Conservation (phyloP, 2,113 vertebrate species). For the Panthera tigris region DNA sequence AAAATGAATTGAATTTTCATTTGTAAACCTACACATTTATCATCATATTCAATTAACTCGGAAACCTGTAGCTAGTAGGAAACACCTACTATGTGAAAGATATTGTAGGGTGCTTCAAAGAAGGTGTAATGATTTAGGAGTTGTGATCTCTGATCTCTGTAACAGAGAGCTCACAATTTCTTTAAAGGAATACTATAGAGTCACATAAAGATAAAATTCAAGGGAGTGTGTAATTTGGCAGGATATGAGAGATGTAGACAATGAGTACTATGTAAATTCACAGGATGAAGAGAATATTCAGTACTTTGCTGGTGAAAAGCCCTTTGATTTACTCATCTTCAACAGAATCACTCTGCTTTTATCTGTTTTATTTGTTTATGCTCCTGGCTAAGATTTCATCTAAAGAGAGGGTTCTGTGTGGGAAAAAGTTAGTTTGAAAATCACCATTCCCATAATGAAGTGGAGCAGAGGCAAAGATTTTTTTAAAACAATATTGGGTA, state of each 20-base stretch:
- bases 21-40: not conserved
- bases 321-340: conserved; percentile 64
- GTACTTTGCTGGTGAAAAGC: not conserved
- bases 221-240: not conserved
- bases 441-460: conserved; percentile 18
- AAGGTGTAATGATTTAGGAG: not conserved
- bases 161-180: not conserved
- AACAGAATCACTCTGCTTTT: conserved; percentile 45
- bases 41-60: not conserved
- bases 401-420: conserved; percentile 15
- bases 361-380: conserved; percentile 69
- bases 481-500: conserved; percentile 21
- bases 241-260: not conserved
- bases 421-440: conserved; percentile 46
- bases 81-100: not conserved
- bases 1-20: not conserved
- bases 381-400: conserved; percentile 63
- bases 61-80: not conserved
- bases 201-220: conserved; percentile 36
- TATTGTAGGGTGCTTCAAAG: not conserved
- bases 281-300: not conserved
- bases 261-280: conserved; percentile 35
- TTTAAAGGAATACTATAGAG: not conserved
- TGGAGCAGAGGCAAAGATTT: not conserved
- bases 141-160: not conserved